Conservation (phyloP, 2,113 vertebrate species). For the Cynocephalus volans region DNA sequence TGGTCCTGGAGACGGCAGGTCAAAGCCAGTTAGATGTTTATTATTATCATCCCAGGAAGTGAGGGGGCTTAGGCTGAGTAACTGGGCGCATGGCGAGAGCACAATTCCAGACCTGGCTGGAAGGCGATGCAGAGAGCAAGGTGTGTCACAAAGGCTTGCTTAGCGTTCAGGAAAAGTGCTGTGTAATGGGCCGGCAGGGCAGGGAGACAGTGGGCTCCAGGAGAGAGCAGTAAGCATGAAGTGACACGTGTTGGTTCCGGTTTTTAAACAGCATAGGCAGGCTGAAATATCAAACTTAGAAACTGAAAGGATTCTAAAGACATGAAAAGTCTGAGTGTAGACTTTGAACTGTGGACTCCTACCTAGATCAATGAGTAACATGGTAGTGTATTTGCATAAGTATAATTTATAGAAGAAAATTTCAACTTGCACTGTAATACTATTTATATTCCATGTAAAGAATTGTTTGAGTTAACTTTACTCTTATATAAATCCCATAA, state of each 20-base stretch:
- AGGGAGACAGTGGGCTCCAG: background rate
- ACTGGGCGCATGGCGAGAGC: background rate
- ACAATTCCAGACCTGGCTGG: background rate
- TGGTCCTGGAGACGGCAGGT: background rate
- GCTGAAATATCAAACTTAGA: background rate
- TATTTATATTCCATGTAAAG: background rate
- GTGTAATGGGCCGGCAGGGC: rapidly evolving
- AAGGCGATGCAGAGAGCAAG: background rate
- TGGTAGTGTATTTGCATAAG: background rate
- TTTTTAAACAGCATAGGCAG: background rate
- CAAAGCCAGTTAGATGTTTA: too few species aligned
- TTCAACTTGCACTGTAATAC: background rate
- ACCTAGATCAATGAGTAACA: background rate
- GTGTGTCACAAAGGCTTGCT: too few species aligned
- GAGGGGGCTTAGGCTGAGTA: background rate
- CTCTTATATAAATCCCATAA: background rate
- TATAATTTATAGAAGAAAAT: background rate
- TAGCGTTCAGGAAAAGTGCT: background rate
- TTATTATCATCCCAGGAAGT: background rate
- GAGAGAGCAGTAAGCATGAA: too few species aligned
- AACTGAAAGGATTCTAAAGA: background rate
- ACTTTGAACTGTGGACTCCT: background rate
- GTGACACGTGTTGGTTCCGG: background rate
- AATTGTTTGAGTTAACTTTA: background rate
- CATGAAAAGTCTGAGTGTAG: background rate